Base-by-base conservation (phyloP, 2,888 invertebrate genomes). In the Metacarcinus magister region DNA sequence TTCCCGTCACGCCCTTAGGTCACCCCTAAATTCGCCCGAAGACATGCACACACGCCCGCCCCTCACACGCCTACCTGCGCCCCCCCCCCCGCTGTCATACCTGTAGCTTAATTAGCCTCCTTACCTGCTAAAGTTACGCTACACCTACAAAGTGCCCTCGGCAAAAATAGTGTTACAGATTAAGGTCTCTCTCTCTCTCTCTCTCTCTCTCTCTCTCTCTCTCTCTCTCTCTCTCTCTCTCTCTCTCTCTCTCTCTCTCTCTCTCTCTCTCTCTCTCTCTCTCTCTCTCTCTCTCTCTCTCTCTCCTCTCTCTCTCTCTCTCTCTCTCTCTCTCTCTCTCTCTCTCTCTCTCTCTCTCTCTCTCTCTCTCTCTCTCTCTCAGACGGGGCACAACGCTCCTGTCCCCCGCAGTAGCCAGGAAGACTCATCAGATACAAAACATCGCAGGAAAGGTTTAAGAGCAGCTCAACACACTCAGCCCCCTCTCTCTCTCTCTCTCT, bases 401-500 rank as follows among this genome's bases (percentile, higher is more conserved):
- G n/a, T 75, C 28, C 67, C 28, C 60, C 43, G 32, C 67, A 43
- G 7, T 90, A 75, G 92, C 75, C 91, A 67, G 95, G 95, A 95
- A 95, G 95, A 95, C 92, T 82, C 92, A 23, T 95, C 87, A 95
- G 67, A 95, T 95, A 95, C 92, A 95, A 95, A 95, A 92, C 44
- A 92, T 28, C 23, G n/a, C 48, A 92, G 19, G 92, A 39, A 28
- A 44, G n/a, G n/a, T 92, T 91, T 44, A 19, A 44, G 75, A 92
- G 67, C 28, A 92, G 46, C 82, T 44, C 92, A 75, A 8, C 39
- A 94, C 10, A 28, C n/a, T 23, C 67, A 3, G 67, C 67, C 67
- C 7, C 54, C 94, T 94, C 82, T 94, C 95, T 75, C 92, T 39
- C 39, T 39, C 39, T 39, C 39, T 39, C 39, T 39, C 39, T 39